Base-by-base conservation (phyloP, 2,113 vertebrate species). In the Phoenicopterus ruber region DNA sequence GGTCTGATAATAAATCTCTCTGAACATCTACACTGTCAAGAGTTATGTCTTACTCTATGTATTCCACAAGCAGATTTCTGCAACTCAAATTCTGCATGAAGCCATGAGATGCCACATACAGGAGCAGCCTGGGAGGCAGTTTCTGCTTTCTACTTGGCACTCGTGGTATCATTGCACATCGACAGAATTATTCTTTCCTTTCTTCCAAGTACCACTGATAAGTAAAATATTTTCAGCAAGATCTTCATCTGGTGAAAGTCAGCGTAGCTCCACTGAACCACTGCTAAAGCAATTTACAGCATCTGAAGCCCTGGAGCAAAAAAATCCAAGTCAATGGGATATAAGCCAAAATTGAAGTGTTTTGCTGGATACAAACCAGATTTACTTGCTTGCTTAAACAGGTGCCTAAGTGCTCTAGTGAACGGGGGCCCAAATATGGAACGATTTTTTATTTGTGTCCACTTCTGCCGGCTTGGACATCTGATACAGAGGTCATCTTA, bases 401-500 rank as follows among this genome's bases (percentile, higher is more conserved):
- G 82, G 87, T 94, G 94, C 59, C 63, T 91, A 88, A 97, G 71
- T 74, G 74, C 49, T 96, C 21, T 42, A 50, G 62, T 73, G 62
- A 93, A 79, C 8, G 50, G n/a, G 24, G 38, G 46, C 50, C 78
- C 86, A 91, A 91, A 91, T 74, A 80, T 10, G 1, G 57, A 20
- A 67, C 38, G 66, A 50, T 90, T 95, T 93, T 93, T 93, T 65
- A 95, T 96, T 92, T 83, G 77, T 70, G 89, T 85, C 78, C 59
- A 63, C 55, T 96, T 94, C 76, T 95, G 52, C 74, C 66, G 83
- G 81, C 82, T 80, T 81, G 79, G 95, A 94, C 74, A 97, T 91
- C 71, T 93, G 94, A 95, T 95, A 96, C 67, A 89, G 81, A 90
- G 66, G 74, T 93, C 84, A 88, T 87, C 81, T 77, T 96, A 82